These are phyloP conservation scores for Odocoileus hemionus DNA, from an alignment of 2,113 vertebrate species.

Conservation along the genomic window DNA sequence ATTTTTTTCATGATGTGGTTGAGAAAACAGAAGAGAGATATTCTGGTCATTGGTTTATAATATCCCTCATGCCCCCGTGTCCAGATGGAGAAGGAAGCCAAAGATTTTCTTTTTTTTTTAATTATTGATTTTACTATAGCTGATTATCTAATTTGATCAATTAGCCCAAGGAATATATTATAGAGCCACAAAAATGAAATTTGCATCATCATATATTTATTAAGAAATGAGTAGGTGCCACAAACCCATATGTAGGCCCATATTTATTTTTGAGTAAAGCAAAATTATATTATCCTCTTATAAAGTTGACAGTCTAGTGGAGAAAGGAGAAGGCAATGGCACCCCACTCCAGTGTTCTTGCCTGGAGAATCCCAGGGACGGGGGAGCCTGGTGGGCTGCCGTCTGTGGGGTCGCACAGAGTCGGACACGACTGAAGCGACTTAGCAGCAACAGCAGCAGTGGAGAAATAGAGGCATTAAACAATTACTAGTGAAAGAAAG, in stretches of 20 bases:
- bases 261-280: background rate
- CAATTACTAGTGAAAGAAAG: background rate
- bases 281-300: background rate
- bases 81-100: background rate
- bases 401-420: accelerated
- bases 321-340: background rate
- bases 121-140: background rate
- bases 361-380: background rate
- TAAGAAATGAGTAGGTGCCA: background rate
- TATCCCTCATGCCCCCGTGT: background rate
- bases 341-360: background rate
- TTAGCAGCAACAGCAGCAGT: background rate
- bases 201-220: background rate
- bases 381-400: background rate
- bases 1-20: background rate
- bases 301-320: background rate
- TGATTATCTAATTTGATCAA: background rate
- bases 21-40: background rate
- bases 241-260: background rate
- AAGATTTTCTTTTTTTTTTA: background rate
- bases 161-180: background rate
- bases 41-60: background rate
- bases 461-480: background rate
- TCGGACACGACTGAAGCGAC: accelerated
- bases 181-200: background rate